A percentile compares a stretch with the other conserved stretches of the same genome.
Conservation (phyloP, 2,113 vertebrate species). For the Eulacestoma nigropectus region DNA sequence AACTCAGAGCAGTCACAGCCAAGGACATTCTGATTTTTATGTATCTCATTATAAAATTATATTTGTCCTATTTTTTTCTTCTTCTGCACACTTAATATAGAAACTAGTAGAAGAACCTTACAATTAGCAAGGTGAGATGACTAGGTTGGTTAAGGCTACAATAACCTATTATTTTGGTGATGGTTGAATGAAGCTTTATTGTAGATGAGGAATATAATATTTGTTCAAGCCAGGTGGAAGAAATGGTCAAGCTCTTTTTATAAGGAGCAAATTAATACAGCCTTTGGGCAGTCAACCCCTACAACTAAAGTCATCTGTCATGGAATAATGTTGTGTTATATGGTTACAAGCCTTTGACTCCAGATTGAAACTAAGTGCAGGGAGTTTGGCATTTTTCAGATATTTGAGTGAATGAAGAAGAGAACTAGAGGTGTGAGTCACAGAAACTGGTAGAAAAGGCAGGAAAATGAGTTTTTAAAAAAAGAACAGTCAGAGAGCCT, state of each 20-base stretch:
- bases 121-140: neutral
- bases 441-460: neutral
- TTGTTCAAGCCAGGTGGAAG: neutral
- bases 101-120: neutral
- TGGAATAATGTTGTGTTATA: neutral
- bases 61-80: slow-evolving; percentile 22
- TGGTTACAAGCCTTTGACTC: neutral
- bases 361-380: neutral
- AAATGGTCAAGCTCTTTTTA: neutral
- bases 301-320: neutral
- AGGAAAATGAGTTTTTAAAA: neutral
- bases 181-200: neutral
- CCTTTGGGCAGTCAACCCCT: neutral
- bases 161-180: neutral
- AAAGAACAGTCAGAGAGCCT: neutral
- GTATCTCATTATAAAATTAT: neutral
- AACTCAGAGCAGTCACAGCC: neutral
- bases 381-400: neutral
- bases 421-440: neutral
- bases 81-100: slow-evolving; percentile 1
- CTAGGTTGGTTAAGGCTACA: neutral
- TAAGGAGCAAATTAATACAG: neutral
- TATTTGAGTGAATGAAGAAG: neutral
- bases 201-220: neutral
- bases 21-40: slow-evolving; percentile 9